These are phyloP conservation scores for Rhopalosiphum maidis DNA, from an alignment of 1,140 invertebrate species.

Conservation along the genomic window DNA sequence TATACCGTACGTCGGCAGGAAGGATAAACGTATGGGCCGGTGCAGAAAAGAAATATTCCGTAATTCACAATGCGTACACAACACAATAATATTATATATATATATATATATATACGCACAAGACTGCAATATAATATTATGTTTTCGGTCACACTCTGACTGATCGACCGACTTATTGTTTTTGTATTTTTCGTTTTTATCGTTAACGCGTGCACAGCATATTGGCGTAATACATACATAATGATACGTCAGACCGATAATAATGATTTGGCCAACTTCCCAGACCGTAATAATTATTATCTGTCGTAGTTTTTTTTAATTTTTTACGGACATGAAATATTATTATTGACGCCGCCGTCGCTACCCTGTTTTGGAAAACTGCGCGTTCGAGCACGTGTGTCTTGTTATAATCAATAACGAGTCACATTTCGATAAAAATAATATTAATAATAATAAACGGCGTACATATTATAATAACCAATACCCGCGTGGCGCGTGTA, in stretches of 20 bases:
- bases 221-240: background rate
- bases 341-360: background rate
- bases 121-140: background rate
- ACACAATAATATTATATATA: background rate
- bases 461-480: background rate
- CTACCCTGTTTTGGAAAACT: background rate
- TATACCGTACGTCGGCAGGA: background rate
- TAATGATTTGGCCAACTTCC: background rate
- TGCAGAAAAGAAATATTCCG: background rate
- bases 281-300: conserved; percentile 6
- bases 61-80: background rate
- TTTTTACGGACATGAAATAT: background rate
- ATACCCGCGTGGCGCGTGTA: background rate
- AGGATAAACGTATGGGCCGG: background rate
- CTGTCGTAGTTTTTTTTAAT: background rate
- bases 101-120: too few species aligned
- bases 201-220: background rate
- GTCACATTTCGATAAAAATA: background rate
- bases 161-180: background rate
- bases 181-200: background rate
- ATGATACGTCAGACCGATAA: background rate
- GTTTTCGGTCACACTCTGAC: background rate
- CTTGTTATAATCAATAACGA: background rate
- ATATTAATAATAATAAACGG: background rate
- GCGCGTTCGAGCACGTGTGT: background rate